Evolutionary conservation across 2,113 vertebrate species (phyloP).

Genomic region (Chelonoidis abingdonii): DNA sequence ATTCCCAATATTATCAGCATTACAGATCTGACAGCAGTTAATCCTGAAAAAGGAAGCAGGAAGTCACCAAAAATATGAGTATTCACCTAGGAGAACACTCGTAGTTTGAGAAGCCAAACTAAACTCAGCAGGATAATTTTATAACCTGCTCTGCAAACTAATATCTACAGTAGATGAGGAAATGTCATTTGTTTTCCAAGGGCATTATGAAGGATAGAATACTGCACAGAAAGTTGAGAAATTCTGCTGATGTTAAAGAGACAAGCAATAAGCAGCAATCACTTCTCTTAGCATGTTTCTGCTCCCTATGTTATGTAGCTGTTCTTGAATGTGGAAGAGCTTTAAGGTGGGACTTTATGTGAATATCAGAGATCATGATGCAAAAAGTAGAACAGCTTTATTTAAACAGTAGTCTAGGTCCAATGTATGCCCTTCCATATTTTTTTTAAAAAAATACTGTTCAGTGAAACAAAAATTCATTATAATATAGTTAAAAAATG

Average conservation of each 20-base stretch:
- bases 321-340: neutral
- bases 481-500: neutral
- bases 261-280: neutral
- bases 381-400: neutral
- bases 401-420: neutral
- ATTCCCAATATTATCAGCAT: neutral
- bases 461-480: neutral
- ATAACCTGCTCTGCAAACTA: neutral
- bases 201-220: neutral
- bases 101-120: neutral
- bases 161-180: neutral
- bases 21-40: neutral
- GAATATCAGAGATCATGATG: neutral
- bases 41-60: neutral
- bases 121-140: neutral
- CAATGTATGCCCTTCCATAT: neutral
- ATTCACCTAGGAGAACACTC: neutral
- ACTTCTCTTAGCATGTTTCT: neutral
- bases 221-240: neutral
- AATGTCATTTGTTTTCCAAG: slow-evolving; percentile 17
- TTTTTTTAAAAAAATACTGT: neutral
- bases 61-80: neutral
- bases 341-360: neutral
- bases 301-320: neutral
- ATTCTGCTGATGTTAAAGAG: neutral